A percentile compares a stretch with the other conserved stretches of the same genome.
These are phyloP conservation scores for Cyphomyrus discorhynchus DNA, from an alignment of 2,113 vertebrate species.

Conservation along the genomic window DNA sequence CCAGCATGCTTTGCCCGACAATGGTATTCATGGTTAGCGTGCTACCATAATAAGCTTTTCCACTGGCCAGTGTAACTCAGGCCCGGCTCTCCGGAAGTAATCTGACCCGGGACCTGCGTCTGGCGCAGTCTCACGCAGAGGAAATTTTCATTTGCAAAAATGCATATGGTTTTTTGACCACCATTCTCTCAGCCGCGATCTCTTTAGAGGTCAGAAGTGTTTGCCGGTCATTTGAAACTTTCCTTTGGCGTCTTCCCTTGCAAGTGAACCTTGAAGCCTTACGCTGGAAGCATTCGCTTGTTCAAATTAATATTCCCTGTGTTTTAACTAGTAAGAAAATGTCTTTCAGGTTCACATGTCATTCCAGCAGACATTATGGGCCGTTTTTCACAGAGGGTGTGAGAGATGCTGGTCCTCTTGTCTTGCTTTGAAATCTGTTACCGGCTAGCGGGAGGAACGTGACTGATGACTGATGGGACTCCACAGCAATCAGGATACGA, in stretches of 20 bases:
- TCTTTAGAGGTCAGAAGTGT: slow-evolving; percentile 31
- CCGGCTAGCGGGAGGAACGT: not conserved
- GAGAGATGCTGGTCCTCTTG: not conserved
- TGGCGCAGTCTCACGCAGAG: slow-evolving; percentile 19
- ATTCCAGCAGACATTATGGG: not conserved
- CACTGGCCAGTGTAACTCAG: slow-evolving; percentile 22
- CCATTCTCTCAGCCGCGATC: slow-evolving; percentile 13
- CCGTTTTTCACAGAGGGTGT: not conserved
- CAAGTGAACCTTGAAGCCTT: slow-evolving; percentile 51
- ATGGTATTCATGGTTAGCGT: slow-evolving; percentile 20
- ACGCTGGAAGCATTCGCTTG: slow-evolving; percentile 51
- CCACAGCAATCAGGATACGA: not conserved
- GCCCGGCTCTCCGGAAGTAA: not conserved
- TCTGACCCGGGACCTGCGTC: slow-evolving; percentile 9
- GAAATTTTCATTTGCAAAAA: slow-evolving; percentile 34
- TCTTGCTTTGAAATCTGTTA: not conserved
- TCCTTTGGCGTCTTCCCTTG: slow-evolving; percentile 31
- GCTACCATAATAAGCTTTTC: slow-evolving; percentile 35
- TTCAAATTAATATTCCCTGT: slow-evolving; percentile 61
- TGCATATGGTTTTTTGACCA: slow-evolving; percentile 16
- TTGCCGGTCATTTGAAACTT: slow-evolving; percentile 28
- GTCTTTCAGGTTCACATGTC: not conserved
- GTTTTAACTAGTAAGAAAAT: slow-evolving; percentile 28
- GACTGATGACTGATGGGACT: not conserved
- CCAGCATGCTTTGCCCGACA: slow-evolving; percentile 32